These are phyloP conservation scores for Elaeidobius kamerunicus DNA, from an alignment of 2,888 invertebrate species.

Conservation along the genomic window DNA sequence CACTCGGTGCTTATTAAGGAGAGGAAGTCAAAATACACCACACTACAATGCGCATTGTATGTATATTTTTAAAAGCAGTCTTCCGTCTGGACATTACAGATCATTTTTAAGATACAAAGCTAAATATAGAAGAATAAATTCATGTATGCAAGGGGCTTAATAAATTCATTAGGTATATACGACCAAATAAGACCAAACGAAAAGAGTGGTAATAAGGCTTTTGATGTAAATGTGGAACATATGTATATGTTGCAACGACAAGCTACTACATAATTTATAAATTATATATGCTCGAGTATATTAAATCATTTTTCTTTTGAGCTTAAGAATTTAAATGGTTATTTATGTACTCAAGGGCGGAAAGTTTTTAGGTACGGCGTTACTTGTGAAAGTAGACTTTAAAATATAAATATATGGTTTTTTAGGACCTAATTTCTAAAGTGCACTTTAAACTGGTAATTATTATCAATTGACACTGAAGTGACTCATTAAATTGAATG, in stretches of 20 bases:
- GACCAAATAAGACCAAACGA: conserved; percentile 4
- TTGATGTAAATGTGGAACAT: neutral
- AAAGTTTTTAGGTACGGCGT: too few relatives aligned
- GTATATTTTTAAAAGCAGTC: conserved; percentile 27
- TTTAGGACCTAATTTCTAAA: conserved; percentile 6
- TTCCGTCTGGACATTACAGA: conserved; percentile 19
- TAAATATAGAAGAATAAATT: conserved; percentile 25
- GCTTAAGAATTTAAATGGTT: neutral
- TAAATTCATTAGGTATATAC: conserved; percentile 8
- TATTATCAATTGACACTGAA: conserved; percentile 8
- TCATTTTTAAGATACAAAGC: conserved; percentile 11
- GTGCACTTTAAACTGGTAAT: conserved; percentile 5
- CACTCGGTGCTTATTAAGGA: conserved; percentile 8
- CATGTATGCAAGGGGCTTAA: conserved; percentile 22
- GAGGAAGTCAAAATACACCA: conserved; percentile 23
- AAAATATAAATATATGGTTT: neutral
- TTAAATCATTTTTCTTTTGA: too few relatives aligned
- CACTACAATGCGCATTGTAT: conserved; percentile 23
- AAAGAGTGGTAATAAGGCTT: conserved; percentile 2
- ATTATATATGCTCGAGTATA: neutral
- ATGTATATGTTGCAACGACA: neutral
- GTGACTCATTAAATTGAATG: conserved; percentile 6
- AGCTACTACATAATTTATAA: neutral
- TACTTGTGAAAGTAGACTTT: neutral
- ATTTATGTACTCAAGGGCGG: neutral